Base-by-base conservation (phyloP, 1,140 invertebrate species). In the Sarcophaga bullata region DNA sequence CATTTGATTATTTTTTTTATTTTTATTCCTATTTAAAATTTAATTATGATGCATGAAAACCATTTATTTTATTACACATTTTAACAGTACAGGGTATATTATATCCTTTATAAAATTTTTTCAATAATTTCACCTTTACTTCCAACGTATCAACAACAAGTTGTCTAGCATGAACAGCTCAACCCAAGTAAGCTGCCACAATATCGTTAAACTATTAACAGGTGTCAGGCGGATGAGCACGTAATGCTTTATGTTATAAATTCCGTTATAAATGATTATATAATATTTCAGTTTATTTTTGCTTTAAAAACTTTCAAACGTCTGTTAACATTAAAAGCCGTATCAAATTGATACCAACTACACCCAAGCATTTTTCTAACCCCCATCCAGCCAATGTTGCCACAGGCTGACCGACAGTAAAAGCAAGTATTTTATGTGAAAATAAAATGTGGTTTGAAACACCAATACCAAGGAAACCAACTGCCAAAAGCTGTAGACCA, bases 391-490 rank as follows among this genome's bases (percentile, higher is more conserved):
- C n/a, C n/a, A n/a, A n/a, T n/a, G n/a, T n/a, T n/a, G 19, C 19
- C 68, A 37, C 15, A 73, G 10, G 73, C 11, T 73, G 73, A 46
- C 73, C 73, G 54, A n/a, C 25, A 2, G 25, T 37, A 37, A 58
- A 15, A n/a, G 17, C 19, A 8, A 62, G 8, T 68, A 17, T 19
- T 68, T 68, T 68, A 19, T 68, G 58, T n/a, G 50, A 68, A 19
- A 68, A 17, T 7, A 37, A 25, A 68, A 68, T 19, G 17, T 68
- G 25, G 25, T 37, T 37, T 68, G 17, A 68, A 68, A 68, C 25
- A 19, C 58, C 73, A 78, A 78, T n/a, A n/a, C n/a, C 75, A 78
- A 78, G 75, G 73, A 76, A 76, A 48, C 73, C 73, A 76, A 76
- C 46, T 76, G 73, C 73, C 46, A 48, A 49, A 25, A 17, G n/a